Base-by-base conservation (phyloP, 2,888 invertebrate species). In the Macrophya alboannulata region DNA sequence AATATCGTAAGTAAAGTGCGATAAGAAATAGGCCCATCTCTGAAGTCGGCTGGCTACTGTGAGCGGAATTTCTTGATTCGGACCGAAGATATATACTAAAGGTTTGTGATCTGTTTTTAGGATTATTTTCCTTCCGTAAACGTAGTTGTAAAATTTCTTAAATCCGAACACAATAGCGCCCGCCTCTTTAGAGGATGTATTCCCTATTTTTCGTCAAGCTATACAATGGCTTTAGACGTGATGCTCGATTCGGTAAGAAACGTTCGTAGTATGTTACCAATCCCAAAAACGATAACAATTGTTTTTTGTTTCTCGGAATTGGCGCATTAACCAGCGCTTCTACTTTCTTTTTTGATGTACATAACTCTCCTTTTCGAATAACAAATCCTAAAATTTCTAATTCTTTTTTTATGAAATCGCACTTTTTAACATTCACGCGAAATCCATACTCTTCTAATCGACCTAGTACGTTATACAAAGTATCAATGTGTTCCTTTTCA, bases 221-320 rank as follows among this genome's bases (percentile, higher is more conserved):
- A 76, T 91, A 90, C 6, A 92, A 71, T 12, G 91, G 90, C 43
- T 87, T 86, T 5, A 79, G 6, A 5, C 21, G 91, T 88, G 88
- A 86, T 37, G 90, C 89, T 72, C 90, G 84, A 83, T 92, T 89
- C 87, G 89, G 85, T 1, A 92, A 86, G 85, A 92, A 93, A 62
- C 89, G 87, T 2, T 89, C 90, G 85, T 93, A 92, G 87, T 45
- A 76, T 31, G 76, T 76, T 37, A 76, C 37, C 40, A 79, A 15
- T 6, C 79, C 79, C 9, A 79, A 92, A 93, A 87, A 91, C 90
- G 17, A 90, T 87, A 21, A 84, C 8, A 91, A 86, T 84, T 92
- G 89, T 31, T 89, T 87, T 6, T n/a, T 25, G 55, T 86, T 87
- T 45, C 45, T 12, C 1, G 87, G 85, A 5, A 76, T 43, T 9